Evolutionary conservation across 2,888 invertebrate genomes (phyloP), one percentile per base, ranked within the genome.

Genomic region (Heliconius erato): DNA sequence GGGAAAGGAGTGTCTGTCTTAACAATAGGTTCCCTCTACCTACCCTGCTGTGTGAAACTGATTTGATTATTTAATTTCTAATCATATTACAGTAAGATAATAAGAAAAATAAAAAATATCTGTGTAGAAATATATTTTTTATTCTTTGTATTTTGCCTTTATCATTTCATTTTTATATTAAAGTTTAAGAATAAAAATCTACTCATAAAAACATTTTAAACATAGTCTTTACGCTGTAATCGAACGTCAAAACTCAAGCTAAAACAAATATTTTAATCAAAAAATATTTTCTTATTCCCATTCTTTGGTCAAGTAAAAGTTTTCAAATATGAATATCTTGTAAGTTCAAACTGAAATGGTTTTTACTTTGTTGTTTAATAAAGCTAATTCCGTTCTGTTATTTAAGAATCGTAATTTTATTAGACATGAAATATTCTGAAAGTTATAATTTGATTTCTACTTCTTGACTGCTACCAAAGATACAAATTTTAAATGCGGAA

Each of bases 341-440:
- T 26, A 76, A 59, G 59, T 16, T 76, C 14, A 16, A 76, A 35
- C 16, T 11, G 26, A 78, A 65, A 78, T n/a, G 63, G 26, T 78
- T n/a, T 26, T 67, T 78, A 28, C 67, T 44, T 67, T 67, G 65
- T 67, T 28, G 44, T 67, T 23, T 67, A 65, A 78, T 78, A 65
- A 67, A 78, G 28, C 44, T 78, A 67, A 67, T 49, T 67, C 28
- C 26, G 26, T 44, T 44, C 26, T 78, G 40, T 78, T 23, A 65
- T 67, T 67, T 79, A 79, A 67, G 67, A 32, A 69, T 28, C 49
- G 79, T 32, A 69, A 79, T 72, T 63, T 79, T 72, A 63, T 79
- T 69, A 79, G n/a, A 68, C 74, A 69, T 40, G 65, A 80, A 65
- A 68, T 80, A 65, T 68, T 35, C 63, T 16, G 7, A 76, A 71